Conservation (phyloP, 2,113 vertebrate genomes). For the Fulica atra region DNA sequence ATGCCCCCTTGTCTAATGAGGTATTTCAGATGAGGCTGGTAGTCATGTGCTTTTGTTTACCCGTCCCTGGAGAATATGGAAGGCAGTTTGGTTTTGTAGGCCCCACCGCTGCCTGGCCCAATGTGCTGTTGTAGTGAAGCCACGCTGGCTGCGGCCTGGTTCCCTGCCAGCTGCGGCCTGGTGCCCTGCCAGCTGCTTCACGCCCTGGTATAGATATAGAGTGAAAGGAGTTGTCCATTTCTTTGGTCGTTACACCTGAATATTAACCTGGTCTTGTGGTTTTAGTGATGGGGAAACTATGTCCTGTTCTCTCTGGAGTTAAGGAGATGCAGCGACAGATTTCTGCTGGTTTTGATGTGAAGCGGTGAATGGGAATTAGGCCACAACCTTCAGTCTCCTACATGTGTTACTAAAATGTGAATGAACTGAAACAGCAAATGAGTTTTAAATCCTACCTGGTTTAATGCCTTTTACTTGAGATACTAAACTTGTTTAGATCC, state of each 20-base stretch:
- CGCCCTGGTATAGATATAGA: neutral
- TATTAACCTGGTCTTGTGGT: neutral
- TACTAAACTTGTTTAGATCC: neutral
- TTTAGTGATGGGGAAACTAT: neutral
- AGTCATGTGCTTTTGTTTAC: slow-evolving; percentile 52
- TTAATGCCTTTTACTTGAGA: neutral
- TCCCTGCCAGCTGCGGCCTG: neutral
- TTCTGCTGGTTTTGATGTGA: neutral
- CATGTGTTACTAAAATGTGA: neutral
- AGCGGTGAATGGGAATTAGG: neutral
- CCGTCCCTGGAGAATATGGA: neutral
- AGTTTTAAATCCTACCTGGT: neutral
- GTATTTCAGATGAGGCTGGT: slow-evolving; percentile 30
- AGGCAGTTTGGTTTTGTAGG: slow-evolving; percentile 9
- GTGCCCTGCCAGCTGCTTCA: neutral
- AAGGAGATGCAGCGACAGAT: neutral
- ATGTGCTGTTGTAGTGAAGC: neutral
- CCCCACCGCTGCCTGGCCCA: neutral
- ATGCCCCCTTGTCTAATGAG: slow-evolving; percentile 49
- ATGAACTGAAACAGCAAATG: neutral
- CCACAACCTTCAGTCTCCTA: neutral
- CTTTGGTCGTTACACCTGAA: neutral
- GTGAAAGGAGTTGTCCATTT: neutral
- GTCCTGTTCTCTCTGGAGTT: neutral
- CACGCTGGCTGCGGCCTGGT: neutral